Percentiles rank a stretch among this genome's conserved stretches.
Evolutionary conservation across 2,888 invertebrate species (phyloP).

Genomic region (Macrophya annulata): DNA sequence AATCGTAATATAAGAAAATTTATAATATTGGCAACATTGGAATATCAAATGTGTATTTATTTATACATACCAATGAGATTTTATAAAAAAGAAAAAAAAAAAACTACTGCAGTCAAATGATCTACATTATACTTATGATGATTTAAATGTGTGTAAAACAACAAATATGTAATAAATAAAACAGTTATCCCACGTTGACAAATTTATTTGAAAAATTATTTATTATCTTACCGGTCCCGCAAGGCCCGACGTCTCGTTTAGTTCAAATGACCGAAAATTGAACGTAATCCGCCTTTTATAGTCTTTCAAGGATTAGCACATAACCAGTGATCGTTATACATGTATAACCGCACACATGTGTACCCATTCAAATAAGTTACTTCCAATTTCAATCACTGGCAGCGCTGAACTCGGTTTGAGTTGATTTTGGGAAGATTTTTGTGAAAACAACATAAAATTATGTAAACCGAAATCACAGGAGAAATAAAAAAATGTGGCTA

Average conservation of each 20-base stretch:
- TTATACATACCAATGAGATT: slow-evolving; percentile 1
- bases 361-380: background rate
- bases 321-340: background rate
- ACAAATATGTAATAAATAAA: background rate
- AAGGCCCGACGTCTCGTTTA: background rate
- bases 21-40: slow-evolving; percentile 33
- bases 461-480: background rate
- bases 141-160: background rate
- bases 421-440: background rate
- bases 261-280: background rate
- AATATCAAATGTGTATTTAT: slow-evolving; percentile 23
- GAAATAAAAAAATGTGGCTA: background rate
- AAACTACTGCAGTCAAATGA: slow-evolving; percentile 35
- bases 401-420: background rate
- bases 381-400: slow-evolving; percentile 1
- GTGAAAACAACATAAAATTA: slow-evolving; percentile 7
- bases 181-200: background rate
- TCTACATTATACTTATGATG: background rate
- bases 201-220: background rate
- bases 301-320: background rate
- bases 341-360: background rate
- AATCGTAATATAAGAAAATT: background rate
- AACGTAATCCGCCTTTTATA: slow-evolving; percentile 38
- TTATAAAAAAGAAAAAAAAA: background rate
- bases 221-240: slow-evolving; percentile 8